Base-by-base conservation (phyloP, 2,797 vertebrate genomes). In the Rhynchonycteris naso region DNA sequence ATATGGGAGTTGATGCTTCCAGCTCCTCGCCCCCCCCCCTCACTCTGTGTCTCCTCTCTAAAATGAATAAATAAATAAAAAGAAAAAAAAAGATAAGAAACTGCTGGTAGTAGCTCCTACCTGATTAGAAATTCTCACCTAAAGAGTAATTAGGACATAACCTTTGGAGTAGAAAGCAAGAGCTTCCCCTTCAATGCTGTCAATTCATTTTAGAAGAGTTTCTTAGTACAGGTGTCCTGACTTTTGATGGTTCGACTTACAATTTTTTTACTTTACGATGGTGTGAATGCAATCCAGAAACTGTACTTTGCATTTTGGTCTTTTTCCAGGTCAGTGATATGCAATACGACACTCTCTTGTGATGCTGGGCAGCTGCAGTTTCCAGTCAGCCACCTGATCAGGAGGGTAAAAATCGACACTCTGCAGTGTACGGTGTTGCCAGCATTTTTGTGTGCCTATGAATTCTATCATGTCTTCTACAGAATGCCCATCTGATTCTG, bases 91-190 rank as follows among this genome's bases (percentile, higher is more conserved):
- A 43, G 43, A 43, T 6, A 43, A 43, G 4, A 68, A 58, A 9
- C 21, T 50, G 38, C 35, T 38, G n/a, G 56, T 59, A 50, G 12
- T 14, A n/a, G 22, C 21, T 75, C 65, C 30, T 58, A 3, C 52
- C 50, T 75, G 18, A 59, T 59, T 87, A 87, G 61, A 68, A 47
- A 82, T 38, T 30, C 52, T 43, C 24, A 82, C 43, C 18, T 38
- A n/a, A 76, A 63, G n/a, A 85, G 18, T 56, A 59, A 82, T 54
- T 65, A 83, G 85, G 30, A 88, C 54, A 71, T 65, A 35, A 35
- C 6, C 52, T 85, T 85, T 93, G 58, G 78, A 88, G 3, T 33
- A 72, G 69, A 84, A 84, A 78, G 24, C 72, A 88, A 72, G 84
- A 52, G 12, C 33, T 66, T 80, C 13, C 28, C 26, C 59, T 87